These are phyloP conservation scores for Lophochroa leadbeateri DNA, from an alignment of 2,113 vertebrate species.

Conservation along the genomic window DNA sequence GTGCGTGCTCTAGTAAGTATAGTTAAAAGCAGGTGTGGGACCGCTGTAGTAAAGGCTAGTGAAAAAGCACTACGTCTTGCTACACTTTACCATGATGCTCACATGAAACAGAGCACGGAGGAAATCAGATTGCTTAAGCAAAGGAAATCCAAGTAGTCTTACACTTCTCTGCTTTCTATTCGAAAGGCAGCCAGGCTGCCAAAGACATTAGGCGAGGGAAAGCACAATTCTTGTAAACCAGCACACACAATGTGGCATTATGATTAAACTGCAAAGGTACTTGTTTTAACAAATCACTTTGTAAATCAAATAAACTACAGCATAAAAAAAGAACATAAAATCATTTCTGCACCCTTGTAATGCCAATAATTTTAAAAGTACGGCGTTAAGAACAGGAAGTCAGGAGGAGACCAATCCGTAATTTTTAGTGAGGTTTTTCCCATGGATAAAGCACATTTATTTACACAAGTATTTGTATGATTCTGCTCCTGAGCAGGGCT, in stretches of 20 bases:
- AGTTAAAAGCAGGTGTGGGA: constrained; percentile 46
- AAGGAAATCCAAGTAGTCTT: constrained; percentile 26
- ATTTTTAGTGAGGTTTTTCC: constrained; percentile 62
- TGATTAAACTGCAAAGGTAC: constrained; percentile 75
- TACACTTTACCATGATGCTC: constrained; percentile 33
- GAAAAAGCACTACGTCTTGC: constrained; percentile 28
- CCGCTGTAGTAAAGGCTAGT: constrained; percentile 12
- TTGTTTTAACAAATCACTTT: constrained; percentile 76
- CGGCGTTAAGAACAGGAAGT: constrained; percentile 52
- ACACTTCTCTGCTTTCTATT: constrained; percentile 9
- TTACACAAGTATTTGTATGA: constrained; percentile 65
- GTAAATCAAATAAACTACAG: constrained; percentile 75
- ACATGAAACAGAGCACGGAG: constrained; percentile 39
- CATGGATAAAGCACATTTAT: constrained; percentile 73
- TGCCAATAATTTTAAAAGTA: constrained; percentile 74
- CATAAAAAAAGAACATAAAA: constrained; percentile 62
- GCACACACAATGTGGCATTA: constrained; percentile 63
- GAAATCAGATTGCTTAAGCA: constrained; percentile 56
- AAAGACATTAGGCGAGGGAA: constrained; percentile 56
- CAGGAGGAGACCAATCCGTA: constrained; percentile 48
- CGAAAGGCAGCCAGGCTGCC: constrained; percentile 45
- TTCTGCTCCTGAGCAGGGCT: constrained; percentile 63
- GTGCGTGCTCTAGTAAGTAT: not conserved
- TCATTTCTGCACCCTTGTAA: constrained; percentile 67
- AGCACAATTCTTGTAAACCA: constrained; percentile 11